Evolutionary conservation across 2,797 vertebrate genomes (phyloP), one percentile per base, ranked within the genome.

Genomic region (Sciaenops ocellatus): DNA sequence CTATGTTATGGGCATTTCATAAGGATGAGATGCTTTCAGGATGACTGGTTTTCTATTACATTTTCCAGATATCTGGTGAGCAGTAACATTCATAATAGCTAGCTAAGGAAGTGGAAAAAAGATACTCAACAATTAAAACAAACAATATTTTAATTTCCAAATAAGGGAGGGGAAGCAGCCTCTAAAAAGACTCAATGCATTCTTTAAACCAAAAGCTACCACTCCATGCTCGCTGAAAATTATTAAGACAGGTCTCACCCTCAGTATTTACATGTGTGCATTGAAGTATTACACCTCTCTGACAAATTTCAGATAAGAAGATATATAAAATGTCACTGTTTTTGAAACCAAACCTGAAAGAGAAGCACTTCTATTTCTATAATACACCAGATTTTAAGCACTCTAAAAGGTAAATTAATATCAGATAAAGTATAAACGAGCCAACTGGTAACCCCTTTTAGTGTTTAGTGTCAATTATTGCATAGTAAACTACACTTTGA

Each of bases 401-500:
- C 52, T 60, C 66, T 24, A 57, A 65, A 65, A 66, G 74, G 24
- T 72, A 84, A 73, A 73, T 51, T 1, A 70, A 76, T 51, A 65
- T 72, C 15, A 54, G 38, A 73, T 83, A 86, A 78, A 79, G 76
- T 80, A 82, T 30, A 15, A 86, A 86, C 30, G 70, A 86, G 78
- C 75, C 52, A 41, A 65, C 70, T 28, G 24, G 57, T 66, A 55
- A 85, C 44, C 79, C 60, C 82, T 38, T 87, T 89, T 85, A 86
- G 83, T 89, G 74, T 88, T 46, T 15, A 26, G 67, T 76, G 79
- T 89, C 76, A 90, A 86, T 90, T 82, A 86, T 93, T 95, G 94
- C 94, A 95, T 95, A 95, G 93, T 90, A 91, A 85, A 93, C 91
- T 86, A 88, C 89, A 93, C 85, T 90, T 89, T 80, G 80, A 84